Conservation (phyloP, 2,888 invertebrate species). For the Drosophila leonis region DNA sequence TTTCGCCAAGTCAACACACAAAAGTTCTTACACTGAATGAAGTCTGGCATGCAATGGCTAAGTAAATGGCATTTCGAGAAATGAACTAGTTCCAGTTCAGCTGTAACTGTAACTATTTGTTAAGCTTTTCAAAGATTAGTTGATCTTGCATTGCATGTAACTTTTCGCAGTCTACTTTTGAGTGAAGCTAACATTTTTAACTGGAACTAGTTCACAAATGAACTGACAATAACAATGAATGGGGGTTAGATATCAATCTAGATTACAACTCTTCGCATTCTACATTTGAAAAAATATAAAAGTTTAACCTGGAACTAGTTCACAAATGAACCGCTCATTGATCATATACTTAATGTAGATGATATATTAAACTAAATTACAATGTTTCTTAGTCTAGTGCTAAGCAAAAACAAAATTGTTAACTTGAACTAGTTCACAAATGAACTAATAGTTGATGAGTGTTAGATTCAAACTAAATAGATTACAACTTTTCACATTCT, state of each 20-base stretch:
- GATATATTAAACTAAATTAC: too few relatives aligned
- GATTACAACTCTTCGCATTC: too few relatives aligned
- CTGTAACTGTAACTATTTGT: neutral
- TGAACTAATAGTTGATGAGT: too few relatives aligned
- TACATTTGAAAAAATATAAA: neutral
- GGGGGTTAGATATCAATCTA: too few relatives aligned
- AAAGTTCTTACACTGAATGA: neutral
- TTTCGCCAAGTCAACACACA: neutral
- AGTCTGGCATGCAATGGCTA: neutral
- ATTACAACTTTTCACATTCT: too few relatives aligned
- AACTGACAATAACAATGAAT: too few relatives aligned
- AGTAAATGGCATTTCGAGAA: neutral
- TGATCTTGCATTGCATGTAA: too few relatives aligned
- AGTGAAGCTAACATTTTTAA: neutral
- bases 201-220: neutral
- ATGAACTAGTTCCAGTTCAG: conserved; percentile 1
- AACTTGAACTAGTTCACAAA: neutral
- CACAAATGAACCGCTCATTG: neutral
- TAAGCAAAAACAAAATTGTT: too few relatives aligned
- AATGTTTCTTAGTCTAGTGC: too few relatives aligned
- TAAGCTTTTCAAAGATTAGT: neutral
- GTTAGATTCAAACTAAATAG: too few relatives aligned
- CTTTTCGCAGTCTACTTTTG: neutral
- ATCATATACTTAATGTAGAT: too few relatives aligned
- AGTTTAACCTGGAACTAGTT: neutral